Base-by-base conservation (phyloP, 2,888 invertebrate species). In the Sphaerophoria rueppellii region DNA sequence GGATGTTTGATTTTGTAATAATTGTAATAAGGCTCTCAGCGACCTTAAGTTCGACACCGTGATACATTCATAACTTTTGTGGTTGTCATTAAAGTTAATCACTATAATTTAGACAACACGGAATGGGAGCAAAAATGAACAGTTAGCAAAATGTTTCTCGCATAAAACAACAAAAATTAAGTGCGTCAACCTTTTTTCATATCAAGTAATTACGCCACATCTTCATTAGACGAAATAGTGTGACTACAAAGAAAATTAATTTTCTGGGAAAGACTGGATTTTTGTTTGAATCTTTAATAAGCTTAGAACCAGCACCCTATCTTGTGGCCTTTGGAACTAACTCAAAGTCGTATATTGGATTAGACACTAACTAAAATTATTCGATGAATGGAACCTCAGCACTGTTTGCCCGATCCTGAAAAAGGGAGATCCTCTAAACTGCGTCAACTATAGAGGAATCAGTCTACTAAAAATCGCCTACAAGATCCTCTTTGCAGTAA, bases 161-260 rank as follows among this genome's bases (percentile, higher is more conserved):
- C 60, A 73, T 46, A 77, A 50, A 11, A 32, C 57, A 61, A 63
- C 35, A 69, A 24, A 24, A 24, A 24, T 67, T 73, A 77, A 77
- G 77, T 77, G 63, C 82, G 82, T 77, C 73, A 82, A 78, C 82
- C 77, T 78, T 65, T 82, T 72, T 63, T 60, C 40, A 74, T 63
- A 34, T 14, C 63, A 63, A 65, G 40, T 52, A 72, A 76, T 76
- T 75, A 71, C 63, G 24, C 37, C 40, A 60, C 40, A 24, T 24
- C 24, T 24, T 24, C 60, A 60, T 60, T 43, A 37, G 35, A 14
- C 1, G n/a, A 12, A n/a, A 4, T 2, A 0, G 5, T 6, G 40
- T 6, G 24, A 11, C 16, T 40, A 9, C 12, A 16, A 60, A 60
- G 40, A 40, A 60, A 43, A 58, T 40, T 12, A 24, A 3, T 60